Base-by-base conservation (phyloP, 1,140 invertebrate species). In the Lepidurus packardi region DNA sequence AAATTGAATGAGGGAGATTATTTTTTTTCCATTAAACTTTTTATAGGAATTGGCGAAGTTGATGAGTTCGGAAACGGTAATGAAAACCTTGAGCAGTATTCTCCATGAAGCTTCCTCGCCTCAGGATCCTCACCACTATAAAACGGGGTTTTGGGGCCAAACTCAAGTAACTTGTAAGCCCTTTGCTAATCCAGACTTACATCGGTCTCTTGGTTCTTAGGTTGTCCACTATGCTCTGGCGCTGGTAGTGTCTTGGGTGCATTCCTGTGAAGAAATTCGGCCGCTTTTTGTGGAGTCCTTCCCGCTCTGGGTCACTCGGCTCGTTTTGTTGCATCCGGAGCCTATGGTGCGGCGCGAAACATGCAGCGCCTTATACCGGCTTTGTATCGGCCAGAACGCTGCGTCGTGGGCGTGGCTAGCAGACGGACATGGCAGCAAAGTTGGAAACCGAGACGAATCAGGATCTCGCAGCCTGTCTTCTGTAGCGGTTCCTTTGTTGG, bases 101-200 rank as follows among this genome's bases (percentile, higher is more conserved):
- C 85, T 98, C 1, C 91, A 93, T 82, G 93, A 96, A 85, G 93
- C 94, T 34, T 92, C 92, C 0, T 86, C 91, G 73, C 89, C 91
- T 0, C 87, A 91, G 77, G 91, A 95, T 84, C 91, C 91, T 0
- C 92, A 92, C 84, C 89, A 91, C 80, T 93, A 94, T 80, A 93
- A 94, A 83, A 95, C 93, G 78, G 93, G 93, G 10, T 91, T 95
- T 80, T 95, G 93, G 89, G 93, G 93, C 7, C 86, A 94, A 79
- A 92, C 93, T 1, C 93, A 94, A 84, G 91, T 93, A 76, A 85
- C 24, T 25, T 45, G 24, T 13, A 34, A 34, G 34, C 34, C 4
- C 34, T 34, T 34, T 34, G 34, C 34, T 34, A 2, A 34, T 34
- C 34, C 34, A 34, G 34, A 34, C 34, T 34, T 3, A 34, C 34